A percentile compares a stretch with the other conserved stretches of the same genome.
phyloP scores from a whole-genome alignment of 1,140 invertebrate genomes.

The Leptinotarsa lineolata region DNA sequence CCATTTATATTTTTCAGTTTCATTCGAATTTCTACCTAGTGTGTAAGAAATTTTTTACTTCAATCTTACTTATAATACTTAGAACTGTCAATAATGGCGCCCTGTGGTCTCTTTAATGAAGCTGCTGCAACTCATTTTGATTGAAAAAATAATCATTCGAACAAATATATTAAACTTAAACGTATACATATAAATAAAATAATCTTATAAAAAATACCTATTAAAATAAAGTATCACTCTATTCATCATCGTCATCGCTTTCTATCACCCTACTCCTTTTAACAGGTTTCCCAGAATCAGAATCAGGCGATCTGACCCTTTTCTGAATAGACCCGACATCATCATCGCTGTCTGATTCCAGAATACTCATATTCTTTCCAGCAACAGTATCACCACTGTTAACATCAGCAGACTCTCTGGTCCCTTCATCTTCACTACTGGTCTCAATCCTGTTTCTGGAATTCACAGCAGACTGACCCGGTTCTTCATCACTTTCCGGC shows the following conservation, averaged over 20 bases:
- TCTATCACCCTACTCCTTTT: constrained; percentile 41
- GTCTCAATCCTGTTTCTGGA: neutral
- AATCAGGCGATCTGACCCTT: constrained; percentile 36
- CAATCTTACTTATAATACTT: too few relatives aligned
- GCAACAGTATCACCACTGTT: neutral
- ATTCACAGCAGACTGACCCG: neutral
- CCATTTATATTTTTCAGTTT: too few relatives aligned
- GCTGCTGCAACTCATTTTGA: too few relatives aligned
- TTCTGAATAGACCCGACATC: constrained; percentile 23
- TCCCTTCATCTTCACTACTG: constrained; percentile 20
- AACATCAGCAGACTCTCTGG: constrained; percentile 13
- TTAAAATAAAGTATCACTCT: constrained; percentile 25
- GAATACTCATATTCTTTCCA: constrained; percentile 22
- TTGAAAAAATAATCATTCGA: too few relatives aligned
- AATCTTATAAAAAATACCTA: neutral
- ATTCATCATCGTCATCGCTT: constrained; percentile 48
- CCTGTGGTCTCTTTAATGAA: too few relatives aligned
- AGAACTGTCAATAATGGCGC: too few relatives aligned
- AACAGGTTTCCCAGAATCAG: constrained; percentile 40
- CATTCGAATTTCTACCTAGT: too few relatives aligned
- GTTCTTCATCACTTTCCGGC: neutral
- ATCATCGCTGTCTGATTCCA: constrained; percentile 20
- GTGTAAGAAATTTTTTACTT: too few relatives aligned
- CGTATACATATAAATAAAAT: too few relatives aligned
- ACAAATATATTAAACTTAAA: too few relatives aligned